Evolutionary conservation across 2,888 invertebrate genomes (phyloP).

Genomic region (Mythimna vitellina): DNA sequence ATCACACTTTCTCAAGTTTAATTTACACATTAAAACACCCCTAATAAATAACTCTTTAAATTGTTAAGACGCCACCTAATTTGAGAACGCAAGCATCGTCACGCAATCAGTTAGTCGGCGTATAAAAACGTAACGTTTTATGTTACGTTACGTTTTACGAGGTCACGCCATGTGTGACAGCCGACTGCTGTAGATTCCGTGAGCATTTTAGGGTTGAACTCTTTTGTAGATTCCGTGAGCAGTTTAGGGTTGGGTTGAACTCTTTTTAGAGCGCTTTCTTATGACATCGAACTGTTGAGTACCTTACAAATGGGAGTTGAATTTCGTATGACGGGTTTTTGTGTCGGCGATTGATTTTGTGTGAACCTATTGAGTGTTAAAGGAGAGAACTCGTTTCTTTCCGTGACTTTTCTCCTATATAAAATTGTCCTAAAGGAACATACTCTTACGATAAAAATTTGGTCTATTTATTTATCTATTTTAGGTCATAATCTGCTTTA

Average conservation of each 20-base stretch:
- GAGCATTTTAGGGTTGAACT: constrained; percentile 52
- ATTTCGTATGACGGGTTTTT: not conserved
- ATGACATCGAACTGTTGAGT: constrained; percentile 32
- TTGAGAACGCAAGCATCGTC: constrained; percentile 37
- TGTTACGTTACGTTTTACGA: constrained; percentile 58
- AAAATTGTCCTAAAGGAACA: too few relatives aligned
- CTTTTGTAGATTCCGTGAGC: constrained; percentile 21
- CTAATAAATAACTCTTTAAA: constrained; percentile 10
- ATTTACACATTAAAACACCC: not conserved
- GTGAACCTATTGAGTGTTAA: too few relatives aligned
- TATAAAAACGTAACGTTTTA: constrained; percentile 56
- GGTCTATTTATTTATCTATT: too few relatives aligned
- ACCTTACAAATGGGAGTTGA: constrained; percentile 21
- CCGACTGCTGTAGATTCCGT: constrained; percentile 15
- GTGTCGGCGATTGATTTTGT: not conserved
- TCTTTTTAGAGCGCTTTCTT: constrained; percentile 46
- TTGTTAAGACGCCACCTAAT: constrained; percentile 24
- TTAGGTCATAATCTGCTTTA: too few relatives aligned
- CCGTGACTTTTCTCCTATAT: too few relatives aligned
- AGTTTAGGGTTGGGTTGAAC: constrained; percentile 57
- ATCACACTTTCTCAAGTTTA: not conserved
- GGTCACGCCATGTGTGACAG: constrained; percentile 40
- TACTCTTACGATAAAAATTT: too few relatives aligned
- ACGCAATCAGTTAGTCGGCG: constrained; percentile 45
- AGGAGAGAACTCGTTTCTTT: too few relatives aligned